phyloP scores from a whole-genome alignment of 2,113 vertebrate species.

The Sturnus vulgaris region DNA sequence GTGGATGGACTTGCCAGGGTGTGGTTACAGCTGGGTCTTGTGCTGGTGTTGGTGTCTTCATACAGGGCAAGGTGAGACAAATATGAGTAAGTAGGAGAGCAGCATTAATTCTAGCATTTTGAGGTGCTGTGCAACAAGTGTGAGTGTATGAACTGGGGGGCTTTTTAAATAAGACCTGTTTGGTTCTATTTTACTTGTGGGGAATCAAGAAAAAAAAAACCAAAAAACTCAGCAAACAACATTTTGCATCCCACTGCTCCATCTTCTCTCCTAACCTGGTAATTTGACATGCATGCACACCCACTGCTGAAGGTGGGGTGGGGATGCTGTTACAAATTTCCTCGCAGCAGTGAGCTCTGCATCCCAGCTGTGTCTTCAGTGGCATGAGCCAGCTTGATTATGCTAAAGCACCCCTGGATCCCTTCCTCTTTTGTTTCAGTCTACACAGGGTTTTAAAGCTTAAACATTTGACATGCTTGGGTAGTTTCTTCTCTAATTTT shows the following conservation, averaged over 20 bases:
- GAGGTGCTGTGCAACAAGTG: background rate
- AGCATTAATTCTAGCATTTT: background rate
- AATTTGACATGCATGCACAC: background rate
- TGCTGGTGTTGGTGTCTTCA: background rate
- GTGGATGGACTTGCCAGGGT: background rate
- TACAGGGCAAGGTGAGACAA: background rate
- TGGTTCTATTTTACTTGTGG: background rate
- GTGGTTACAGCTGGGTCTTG: background rate
- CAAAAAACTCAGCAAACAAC: background rate
- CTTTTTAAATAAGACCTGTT: background rate
- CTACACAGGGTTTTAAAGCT: constrained; percentile 64
- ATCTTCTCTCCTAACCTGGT: background rate
- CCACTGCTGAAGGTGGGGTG: constrained; percentile 27
- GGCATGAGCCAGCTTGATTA: constrained; percentile 65
- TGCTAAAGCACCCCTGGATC: constrained; percentile 66
- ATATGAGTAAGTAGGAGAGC: background rate
- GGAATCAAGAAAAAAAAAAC: background rate
- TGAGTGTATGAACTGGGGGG: background rate
- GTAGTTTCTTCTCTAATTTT: constrained; percentile 72
- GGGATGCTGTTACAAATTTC: constrained; percentile 59
- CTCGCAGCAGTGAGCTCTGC: constrained; percentile 42
- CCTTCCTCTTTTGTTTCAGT: constrained; percentile 70
- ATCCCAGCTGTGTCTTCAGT: constrained; percentile 62
- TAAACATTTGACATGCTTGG: constrained; percentile 71
- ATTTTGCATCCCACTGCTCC: background rate